Evolutionary conservation across 2,797 vertebrate genomes (phyloP), one percentile per base, ranked within the genome.

Genomic region (Labeo calbasu): DNA sequence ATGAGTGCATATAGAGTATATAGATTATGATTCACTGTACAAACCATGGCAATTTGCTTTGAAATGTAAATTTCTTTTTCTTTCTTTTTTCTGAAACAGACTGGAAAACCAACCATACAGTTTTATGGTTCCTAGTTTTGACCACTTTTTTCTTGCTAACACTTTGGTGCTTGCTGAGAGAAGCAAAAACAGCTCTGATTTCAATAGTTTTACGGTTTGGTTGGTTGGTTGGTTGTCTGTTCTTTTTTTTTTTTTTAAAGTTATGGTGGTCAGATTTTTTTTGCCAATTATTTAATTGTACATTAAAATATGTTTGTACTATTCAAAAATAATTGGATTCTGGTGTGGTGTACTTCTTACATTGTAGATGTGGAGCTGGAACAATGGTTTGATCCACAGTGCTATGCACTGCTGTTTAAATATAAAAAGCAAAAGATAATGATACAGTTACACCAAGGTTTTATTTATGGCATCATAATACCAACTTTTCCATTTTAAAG

Each of bases 271-370:
- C 92, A 94, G 93, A 90, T 65, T 75, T 91, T 94, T 85, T 94
- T 17, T 25, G 94, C 94, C 95, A 95, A 93, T 96, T 94, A 95
- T 95, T 96, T 96, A 95, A 95, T 95, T 96, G 95, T 96, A 94
- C 92, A 95, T 93, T 94, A 94, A 96, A 96, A 95, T 95, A 95
- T 95, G 95, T 95, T 96, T 96, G 95, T 95, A 95, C 94, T 92
- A 94, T 94, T 95, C 93, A 91, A 91, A 92, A 89, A 92, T 91
- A 89, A 85, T 61, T 77, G 21, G 7, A 63, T 69, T 82, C 83
- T 82, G 77, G 61, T 81, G 73, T 87, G 84, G 43, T 68, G 86
- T 81, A 50, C 23, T 77, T 86, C 77, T 81, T 17, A 40, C 10
- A 69, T 13, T 86, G 55, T 77, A 61, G 2, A 61, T 28, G n/a